These are phyloP conservation scores for Pammene fasciana DNA, from an alignment of 2,888 invertebrate genomes.

Conservation along the genomic window DNA sequence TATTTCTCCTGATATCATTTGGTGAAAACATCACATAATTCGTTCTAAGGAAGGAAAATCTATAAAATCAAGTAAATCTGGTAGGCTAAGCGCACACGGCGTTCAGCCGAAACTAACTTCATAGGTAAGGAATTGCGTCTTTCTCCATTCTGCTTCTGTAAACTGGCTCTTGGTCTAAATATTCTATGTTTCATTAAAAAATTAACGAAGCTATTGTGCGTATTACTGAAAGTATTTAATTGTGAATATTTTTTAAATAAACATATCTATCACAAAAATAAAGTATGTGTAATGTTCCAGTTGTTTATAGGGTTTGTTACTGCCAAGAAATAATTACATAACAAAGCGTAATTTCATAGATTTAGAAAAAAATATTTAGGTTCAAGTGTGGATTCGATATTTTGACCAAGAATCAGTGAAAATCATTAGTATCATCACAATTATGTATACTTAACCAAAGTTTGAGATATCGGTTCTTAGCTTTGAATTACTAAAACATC, in stretches of 20 bases:
- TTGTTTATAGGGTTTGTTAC: too few species aligned
- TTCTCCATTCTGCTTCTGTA: slow-evolving; percentile 15
- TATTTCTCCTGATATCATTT: neutral
- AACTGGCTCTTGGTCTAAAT: neutral
- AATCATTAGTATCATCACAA: neutral
- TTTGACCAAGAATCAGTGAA: neutral
- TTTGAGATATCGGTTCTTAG: slow-evolving; percentile 20
- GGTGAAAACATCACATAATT: slow-evolving; percentile 5
- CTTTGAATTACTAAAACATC: neutral
- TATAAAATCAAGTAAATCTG: slow-evolving; percentile 18
- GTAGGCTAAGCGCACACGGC: slow-evolving; percentile 37
- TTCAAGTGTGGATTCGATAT: neutral
- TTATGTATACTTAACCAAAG: slow-evolving; percentile 8
- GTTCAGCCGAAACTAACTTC: slow-evolving; percentile 23
- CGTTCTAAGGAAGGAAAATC: slow-evolving; percentile 24
- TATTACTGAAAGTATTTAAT: too few species aligned
- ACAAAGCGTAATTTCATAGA: too few species aligned
- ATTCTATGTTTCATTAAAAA: neutral
- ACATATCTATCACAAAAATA: too few species aligned
- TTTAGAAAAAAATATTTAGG: too few species aligned
- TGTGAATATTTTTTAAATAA: too few species aligned
- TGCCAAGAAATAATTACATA: too few species aligned
- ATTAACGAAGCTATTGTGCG: too few species aligned
- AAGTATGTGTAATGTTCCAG: too few species aligned
- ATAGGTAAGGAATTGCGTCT: slow-evolving; percentile 13